A percentile compares a stretch with the other conserved stretches of the same genome.
phyloP scores from a whole-genome alignment of 2,888 invertebrate species.

The Drosophila fulvimacula region DNA sequence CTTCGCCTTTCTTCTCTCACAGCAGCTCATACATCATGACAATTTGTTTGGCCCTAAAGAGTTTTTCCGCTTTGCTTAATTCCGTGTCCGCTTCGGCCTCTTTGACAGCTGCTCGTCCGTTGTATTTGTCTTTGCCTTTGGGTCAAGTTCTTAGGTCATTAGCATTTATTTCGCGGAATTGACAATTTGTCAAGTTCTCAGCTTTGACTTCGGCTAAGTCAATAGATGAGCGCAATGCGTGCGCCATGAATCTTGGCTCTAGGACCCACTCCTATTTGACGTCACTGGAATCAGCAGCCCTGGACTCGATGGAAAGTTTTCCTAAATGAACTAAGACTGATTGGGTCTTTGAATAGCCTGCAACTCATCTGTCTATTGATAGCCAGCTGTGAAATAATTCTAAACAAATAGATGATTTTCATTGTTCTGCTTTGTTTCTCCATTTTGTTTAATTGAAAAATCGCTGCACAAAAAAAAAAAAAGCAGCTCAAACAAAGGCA shows the following conservation, averaged over 20 bases:
- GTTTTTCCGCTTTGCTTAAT: conserved; percentile 19
- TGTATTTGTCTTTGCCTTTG: background rate
- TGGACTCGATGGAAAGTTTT: conserved; percentile 1
- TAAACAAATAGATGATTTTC: background rate
- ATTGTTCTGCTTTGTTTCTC: background rate
- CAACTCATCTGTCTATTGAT: background rate
- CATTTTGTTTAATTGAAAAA: conserved; percentile 8
- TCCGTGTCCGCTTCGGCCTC: background rate
- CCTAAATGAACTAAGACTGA: background rate
- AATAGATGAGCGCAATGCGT: conserved; percentile 38
- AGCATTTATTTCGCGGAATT: conserved; percentile 54
- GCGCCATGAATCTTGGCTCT: conserved; percentile 1
- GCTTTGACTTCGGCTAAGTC: conserved; percentile 24
- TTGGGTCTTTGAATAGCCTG: conserved; percentile 3
- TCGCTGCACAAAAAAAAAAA: conserved; percentile 6
- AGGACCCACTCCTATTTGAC: too few relatives aligned
- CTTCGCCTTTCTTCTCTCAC: background rate
- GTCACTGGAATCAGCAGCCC: too few relatives aligned
- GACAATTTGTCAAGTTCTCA: conserved; percentile 56
- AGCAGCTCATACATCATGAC: background rate
- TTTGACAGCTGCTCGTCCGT: background rate
- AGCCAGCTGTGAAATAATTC: background rate
- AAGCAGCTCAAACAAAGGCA: background rate
- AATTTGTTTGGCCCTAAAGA: conserved; percentile 5
- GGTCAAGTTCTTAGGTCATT: conserved; percentile 45